Base-by-base conservation (phyloP, 2,888 invertebrate genomes). In the Drosophila mettleri region DNA sequence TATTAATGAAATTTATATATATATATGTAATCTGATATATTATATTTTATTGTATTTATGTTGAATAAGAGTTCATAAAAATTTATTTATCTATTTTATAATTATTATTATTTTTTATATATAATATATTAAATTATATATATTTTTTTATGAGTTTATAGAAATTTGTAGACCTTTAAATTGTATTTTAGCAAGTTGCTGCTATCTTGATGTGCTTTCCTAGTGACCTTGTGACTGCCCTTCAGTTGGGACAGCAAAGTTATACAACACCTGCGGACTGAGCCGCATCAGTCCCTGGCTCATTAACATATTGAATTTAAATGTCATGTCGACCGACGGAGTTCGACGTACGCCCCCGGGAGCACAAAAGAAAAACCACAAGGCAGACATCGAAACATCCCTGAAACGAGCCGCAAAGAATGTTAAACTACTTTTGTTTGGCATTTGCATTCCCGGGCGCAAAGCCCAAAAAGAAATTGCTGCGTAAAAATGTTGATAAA, bases 241-340 rank as follows among this genome's bases (percentile, higher is more conserved):
- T 73, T 71, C 60, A 52, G 65, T 43, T 34, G 46, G 34, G 45
- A 16, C 55, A 51, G 45, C 27, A 61, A 72, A 60, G 63, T 69
- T 67, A 41, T 63, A 60, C 55, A 72, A 49, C 86, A 81, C 86
- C 80, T 85, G 85, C 58, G 63, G 62, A 63, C 66, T 58, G 57
- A n/a, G 46, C 33, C 20, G 59, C 20, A 14, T 20, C 31, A 51
- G 34, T 5, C 45, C 53, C 54, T 52, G 66, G 43, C 82, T 87
- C 86, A 84, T 84, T 84, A 84, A 81, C 84, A 84, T 84, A 84
- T 85, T 84, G 88, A 84, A 84, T 84, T 86, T 80, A 70, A 82
- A 82, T 82, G 80, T 69, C 80, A 69, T 74, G 80, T 69, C 69
- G 70, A 60, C 68, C 53, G 69, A 68, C 69, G 51, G 38, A 48